Percentiles rank a stretch among this genome's conserved stretches.
Evolutionary conservation across 1,140 invertebrate genomes (phyloP).

Genomic region (Megalonaias nervosa): DNA sequence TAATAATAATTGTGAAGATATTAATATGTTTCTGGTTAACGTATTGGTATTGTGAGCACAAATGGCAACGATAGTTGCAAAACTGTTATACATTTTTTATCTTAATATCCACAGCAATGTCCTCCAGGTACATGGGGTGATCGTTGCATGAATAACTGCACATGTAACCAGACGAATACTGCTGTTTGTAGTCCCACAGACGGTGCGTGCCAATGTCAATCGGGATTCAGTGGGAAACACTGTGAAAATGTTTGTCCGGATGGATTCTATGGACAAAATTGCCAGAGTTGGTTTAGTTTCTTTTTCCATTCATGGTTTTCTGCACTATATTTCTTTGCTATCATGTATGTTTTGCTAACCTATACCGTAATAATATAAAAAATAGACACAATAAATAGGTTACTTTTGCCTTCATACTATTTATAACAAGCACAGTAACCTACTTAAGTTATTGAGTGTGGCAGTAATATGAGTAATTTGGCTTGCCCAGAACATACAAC

Average conservation of each 20-base stretch:
- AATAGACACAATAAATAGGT: no score
- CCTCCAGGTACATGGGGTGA: constrained; percentile 41
- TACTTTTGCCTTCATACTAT: no score
- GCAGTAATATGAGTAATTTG: no score
- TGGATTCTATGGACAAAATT: constrained; percentile 77
- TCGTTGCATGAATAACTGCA: constrained; percentile 51
- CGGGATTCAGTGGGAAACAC: constrained; percentile 85
- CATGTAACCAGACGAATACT: constrained; percentile 71
- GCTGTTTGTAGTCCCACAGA: constrained; percentile 81
- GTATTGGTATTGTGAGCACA: no score
- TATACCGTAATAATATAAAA: no score
- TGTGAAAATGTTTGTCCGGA: constrained; percentile 81
- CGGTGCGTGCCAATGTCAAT: constrained; percentile 86
- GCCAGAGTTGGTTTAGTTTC: constrained; percentile 27
- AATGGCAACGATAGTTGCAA: no score
- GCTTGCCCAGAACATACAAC: no score
- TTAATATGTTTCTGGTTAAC: no score
- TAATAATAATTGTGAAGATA: no score
- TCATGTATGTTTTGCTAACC: no score
- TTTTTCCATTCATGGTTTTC: neutral
- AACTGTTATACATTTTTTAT: neutral
- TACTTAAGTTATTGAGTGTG: no score
- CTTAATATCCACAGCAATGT: constrained; percentile 33
- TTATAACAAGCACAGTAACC: no score
- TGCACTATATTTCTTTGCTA: neutral